Base-by-base conservation (phyloP, 2,888 invertebrate species). In the Mellilla xanthometata region DNA sequence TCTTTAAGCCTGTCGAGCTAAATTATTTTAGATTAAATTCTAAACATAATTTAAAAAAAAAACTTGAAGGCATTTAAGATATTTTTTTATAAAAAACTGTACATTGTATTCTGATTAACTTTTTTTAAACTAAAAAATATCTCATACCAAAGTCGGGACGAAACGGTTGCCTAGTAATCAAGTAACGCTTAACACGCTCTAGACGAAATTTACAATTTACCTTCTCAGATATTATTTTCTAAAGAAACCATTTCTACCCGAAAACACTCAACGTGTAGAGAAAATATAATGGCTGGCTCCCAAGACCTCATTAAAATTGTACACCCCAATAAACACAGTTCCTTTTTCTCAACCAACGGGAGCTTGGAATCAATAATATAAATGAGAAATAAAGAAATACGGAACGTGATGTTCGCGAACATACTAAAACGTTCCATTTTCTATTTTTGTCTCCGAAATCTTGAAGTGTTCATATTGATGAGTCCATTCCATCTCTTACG, bases 291-390 rank as follows among this genome's bases (percentile, higher is more conserved):
- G 35, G 24, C 41, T 31, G 31, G 12, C 34, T 43, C 45, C 41
- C 41, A 46, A 40, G 52, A 26, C 38, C 51, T 52, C 57, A 47
- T 57, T 52, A 57, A 57, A 57, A 47, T 51, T 45, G 50, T 40
- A 52, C 54, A 54, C 43, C 29, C 54, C 52, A 57, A 54, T 52
- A 51, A 49, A 49, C 43, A 43, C 28, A 35, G 28, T 36, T 45
- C 35, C 49, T 42, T 34, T 40, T 54, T 39, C 32, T 38, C 22
- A 19, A 8, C 23, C 11, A 9, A 28, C 32, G 24, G 13, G 2
- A 10, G 15, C 28, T 8, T 13, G 24, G 33, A 33, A 39, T 38
- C 9, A 39, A 39, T 29, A 39, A 39, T 31, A 31, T 36, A 40
- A n/a, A 46, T 36, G 36, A 35, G 35, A 46, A 39, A 46, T 13